Base-by-base conservation (phyloP, 2,113 vertebrate genomes). In the Nothoprocta pentlandii region DNA sequence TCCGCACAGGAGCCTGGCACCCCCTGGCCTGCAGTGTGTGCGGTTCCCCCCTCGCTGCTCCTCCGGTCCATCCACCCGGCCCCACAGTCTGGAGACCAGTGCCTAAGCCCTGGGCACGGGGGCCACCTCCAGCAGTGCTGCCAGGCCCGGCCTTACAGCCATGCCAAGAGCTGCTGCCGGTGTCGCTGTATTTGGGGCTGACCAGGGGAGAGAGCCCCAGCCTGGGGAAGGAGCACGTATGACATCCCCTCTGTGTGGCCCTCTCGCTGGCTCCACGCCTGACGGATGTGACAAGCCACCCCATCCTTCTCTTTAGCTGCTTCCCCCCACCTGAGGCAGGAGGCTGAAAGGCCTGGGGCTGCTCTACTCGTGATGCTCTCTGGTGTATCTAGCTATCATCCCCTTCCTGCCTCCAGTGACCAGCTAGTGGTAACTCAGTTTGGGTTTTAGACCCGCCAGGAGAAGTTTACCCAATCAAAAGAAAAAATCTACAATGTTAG, bases 311-410 rank as follows among this genome's bases (percentile, higher is more conserved):
- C 15, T 58, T 49, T 23, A n/a, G 14, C 13, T 58, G 75, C 21
- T 88, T 90, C 7, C 22, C 20, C 20, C 19, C 41, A 10, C 54
- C 47, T 76, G 30, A 69, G 88, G 51, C 22, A 89, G 3, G 3
- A 75, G 21, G 14, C 1, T 2, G 42, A 86, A 89, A 61, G 10
- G 14, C 25, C 39, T 39, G 28, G 32, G 39, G 19, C 64, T 64
- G 42, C 25, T 80, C 12, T 36, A 7, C 21, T 42, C 53, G 47
- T 0, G 2, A 53, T 0, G 2, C 30, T 26, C 23, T 11, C 14
- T 51, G 66, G 15, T 87, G 39, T 84, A 9, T 85, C 61, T 68
- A 78, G 42, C 36, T 64, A 28, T 11, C 28, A 12, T 61, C 62
- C 61, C 64, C 64, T 8, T 68, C 58, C 62, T 83, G 61, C 39